Evolutionary conservation across 2,113 vertebrate genomes (phyloP), one percentile per base, ranked within the genome.

Genomic region (Carlito syrichta): DNA sequence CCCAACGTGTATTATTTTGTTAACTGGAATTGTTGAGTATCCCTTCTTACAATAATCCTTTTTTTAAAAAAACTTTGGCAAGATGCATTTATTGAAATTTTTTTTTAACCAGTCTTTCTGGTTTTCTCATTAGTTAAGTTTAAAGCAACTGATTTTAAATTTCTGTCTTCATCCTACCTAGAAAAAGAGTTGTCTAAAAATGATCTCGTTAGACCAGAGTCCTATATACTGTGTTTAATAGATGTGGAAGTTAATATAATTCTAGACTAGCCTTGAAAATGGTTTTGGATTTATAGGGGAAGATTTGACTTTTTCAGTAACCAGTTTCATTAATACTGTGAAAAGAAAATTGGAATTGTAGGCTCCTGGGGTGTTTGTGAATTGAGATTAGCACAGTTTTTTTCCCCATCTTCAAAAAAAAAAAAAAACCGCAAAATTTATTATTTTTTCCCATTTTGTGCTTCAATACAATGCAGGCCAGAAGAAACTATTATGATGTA

Each of bases 341-440:
- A 98, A 98, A 98, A 99, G 98, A 98, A 98, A 98, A 99, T 98
- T 98, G 98, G 96, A 99, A 98, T 63, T 97, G 95, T 91, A 96
- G 96, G 30, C 90, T 98, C 98, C 98, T 68, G 81, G n/a, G 54
- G 98, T 97, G 98, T 97, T 96, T 23, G 85, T 96, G 98, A 99
- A 99, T 98, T 98, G 98, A 98, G 98, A 99, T 98, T 98, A 98
- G 91, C 81, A 92, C 69, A 91, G 50, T 50, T 91, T 82, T 40
- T 4, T 23, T 1, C n/a, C 32, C 58, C 48, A 73, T 73, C n/a
- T 84, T 30, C 6, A 54, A 14, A 58, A 83, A 66, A 54, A 14
- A 58, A 83, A 66, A 91, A 52, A 69, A 25, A 68, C 17, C 3
- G 19, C 45, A 32, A 66, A 78, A n/a, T 14, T 96, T 66, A 85